Evolutionary conservation across 2,113 vertebrate species (phyloP).

Genomic region (Micromys minutus): DNA sequence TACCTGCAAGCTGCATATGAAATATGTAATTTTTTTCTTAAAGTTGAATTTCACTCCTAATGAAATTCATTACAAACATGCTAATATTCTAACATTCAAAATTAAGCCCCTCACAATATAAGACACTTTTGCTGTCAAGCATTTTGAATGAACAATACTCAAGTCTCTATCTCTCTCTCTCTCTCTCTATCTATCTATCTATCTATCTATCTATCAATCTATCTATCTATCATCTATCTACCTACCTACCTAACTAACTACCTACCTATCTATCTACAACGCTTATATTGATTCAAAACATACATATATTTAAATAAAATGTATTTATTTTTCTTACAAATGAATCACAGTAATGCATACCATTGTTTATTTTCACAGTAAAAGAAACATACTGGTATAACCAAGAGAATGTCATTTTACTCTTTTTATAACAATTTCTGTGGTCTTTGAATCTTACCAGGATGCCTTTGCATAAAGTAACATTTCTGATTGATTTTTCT

Average conservation of each 20-base stretch:
- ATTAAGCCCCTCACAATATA: neutral
- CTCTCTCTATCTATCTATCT: no score
- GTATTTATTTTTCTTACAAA: neutral
- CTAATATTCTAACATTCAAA: neutral
- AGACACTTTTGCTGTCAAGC: neutral
- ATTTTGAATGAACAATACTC: neutral
- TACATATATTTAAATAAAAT: slow-evolving; percentile 24
- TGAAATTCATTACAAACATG: neutral
- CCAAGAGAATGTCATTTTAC: neutral
- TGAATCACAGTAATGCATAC: neutral
- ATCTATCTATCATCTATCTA: no score
- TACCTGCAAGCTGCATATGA: neutral
- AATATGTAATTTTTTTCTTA: neutral
- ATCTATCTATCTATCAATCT: no score
- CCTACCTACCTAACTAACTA: no score
- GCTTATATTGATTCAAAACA: slow-evolving; percentile 3
- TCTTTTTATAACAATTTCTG: neutral
- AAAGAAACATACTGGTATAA: neutral
- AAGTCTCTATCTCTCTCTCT: neutral
- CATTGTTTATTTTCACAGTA: neutral
- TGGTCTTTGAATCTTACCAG: neutral
- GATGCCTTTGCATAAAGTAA: neutral
- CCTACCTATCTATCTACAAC: no score
- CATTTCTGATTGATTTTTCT: neutral
- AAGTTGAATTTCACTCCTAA: neutral